phyloP scores from a whole-genome alignment of 2,888 invertebrate genomes.

The Phlogophora meticulosa region DNA sequence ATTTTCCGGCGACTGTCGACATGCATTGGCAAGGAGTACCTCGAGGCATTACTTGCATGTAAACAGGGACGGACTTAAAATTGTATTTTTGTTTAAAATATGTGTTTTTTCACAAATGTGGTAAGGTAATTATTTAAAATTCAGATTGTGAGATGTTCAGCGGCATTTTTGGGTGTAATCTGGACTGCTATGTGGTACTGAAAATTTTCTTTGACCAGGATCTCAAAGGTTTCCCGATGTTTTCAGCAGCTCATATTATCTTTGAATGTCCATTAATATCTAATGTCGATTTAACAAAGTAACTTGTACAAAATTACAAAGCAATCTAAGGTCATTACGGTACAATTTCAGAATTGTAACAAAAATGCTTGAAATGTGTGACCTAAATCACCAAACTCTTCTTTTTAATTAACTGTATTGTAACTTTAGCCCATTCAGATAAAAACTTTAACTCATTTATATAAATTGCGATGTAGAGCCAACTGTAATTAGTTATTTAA shows the following conservation, averaged over 20 bases:
- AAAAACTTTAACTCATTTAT: conserved; percentile 33
- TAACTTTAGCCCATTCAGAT: conserved; percentile 11
- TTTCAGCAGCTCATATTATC: background rate
- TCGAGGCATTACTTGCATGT: conserved; percentile 54
- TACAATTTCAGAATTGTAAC: background rate
- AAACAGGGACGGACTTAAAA: conserved; percentile 41
- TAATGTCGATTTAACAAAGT: no score
- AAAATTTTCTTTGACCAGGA: background rate
- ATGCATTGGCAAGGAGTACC: conserved; percentile 55
- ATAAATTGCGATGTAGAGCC: conserved; percentile 30
- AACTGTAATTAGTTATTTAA: conserved; percentile 23
- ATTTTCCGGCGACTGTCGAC: conserved; percentile 45
- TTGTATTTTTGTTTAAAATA: no score
- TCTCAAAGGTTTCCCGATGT: background rate
- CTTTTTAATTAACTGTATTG: conserved; percentile 25
- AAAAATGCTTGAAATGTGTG: background rate
- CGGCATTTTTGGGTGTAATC: background rate
- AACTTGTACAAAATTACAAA: no score
- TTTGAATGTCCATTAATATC: no score
- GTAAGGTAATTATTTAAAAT: background rate
- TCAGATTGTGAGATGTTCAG: background rate
- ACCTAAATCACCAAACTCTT: conserved; percentile 23
- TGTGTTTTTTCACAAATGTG: background rate
- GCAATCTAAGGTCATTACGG: background rate
- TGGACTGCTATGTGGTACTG: background rate